Conservation (phyloP, 1,140 invertebrate genomes). For the Apolygus lucorum region DNA sequence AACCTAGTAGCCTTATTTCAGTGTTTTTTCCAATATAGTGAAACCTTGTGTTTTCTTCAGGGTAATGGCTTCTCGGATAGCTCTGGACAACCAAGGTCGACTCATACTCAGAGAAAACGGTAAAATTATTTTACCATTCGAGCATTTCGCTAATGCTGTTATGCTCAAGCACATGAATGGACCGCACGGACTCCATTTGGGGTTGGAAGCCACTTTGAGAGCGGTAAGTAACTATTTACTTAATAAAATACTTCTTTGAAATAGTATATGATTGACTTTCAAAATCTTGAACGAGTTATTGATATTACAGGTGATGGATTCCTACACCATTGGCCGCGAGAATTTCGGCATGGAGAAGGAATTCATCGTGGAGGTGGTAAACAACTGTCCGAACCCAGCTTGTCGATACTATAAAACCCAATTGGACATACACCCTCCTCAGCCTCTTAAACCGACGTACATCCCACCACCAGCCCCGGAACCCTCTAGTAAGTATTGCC, state of each 20-base stretch:
- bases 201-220: constrained; percentile 66
- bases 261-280: no score
- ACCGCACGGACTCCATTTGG: constrained; percentile 69
- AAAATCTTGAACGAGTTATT: no score
- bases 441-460: constrained; percentile 34
- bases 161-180: constrained; percentile 84
- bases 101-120: constrained; percentile 72
- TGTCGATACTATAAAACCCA: constrained; percentile 79
- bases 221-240: no score
- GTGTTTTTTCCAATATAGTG: no score
- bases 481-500: constrained; percentile 30
- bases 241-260: no score
- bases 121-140: constrained; percentile 76
- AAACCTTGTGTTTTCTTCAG: no score
- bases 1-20: no score
- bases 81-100: constrained; percentile 70
- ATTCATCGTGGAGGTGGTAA: constrained; percentile 76
- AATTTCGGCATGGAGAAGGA: constrained; percentile 84
- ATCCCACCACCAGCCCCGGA: constrained; percentile 31
- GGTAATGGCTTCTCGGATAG: constrained; percentile 72
- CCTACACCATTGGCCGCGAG: constrained; percentile 73
- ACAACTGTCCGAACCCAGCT: constrained; percentile 75
- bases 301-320: constrained; percentile 71
- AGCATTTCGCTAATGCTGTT: constrained; percentile 80
- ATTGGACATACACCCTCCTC: constrained; percentile 40